Conservation (phyloP, 2,113 vertebrate genomes). For the Acrocephalus arundinaceus region DNA sequence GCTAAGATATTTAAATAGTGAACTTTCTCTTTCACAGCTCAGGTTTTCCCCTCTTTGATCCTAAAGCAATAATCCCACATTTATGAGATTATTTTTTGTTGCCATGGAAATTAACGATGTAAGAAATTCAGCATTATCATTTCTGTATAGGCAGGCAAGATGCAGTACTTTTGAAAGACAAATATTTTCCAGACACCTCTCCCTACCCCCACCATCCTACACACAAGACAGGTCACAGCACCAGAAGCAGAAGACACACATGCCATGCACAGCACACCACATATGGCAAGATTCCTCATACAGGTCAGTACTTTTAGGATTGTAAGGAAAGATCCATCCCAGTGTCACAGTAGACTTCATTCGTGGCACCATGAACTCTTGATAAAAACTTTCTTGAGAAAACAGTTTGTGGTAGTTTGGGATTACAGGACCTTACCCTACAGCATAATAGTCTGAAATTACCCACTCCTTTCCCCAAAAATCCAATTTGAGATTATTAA, state of each 20-base stretch:
- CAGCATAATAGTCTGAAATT: neutral
- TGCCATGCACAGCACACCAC: rapidly evolving
- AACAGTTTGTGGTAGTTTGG: neutral
- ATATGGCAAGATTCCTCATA: neutral
- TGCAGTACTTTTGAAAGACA: neutral
- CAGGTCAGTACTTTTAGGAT: neutral
- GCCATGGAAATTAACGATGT: slow-evolving; percentile 37
- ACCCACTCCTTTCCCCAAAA: neutral
- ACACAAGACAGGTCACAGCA: neutral
- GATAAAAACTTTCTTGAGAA: neutral
- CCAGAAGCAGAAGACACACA: neutral
- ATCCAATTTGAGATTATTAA: neutral
- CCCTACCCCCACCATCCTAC: neutral
- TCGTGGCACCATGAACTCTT: neutral
- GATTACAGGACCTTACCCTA: neutral
- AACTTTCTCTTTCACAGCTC: neutral
- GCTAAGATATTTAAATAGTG: neutral
- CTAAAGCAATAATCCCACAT: slow-evolving; percentile 41
- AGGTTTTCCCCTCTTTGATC: slow-evolving; percentile 28
- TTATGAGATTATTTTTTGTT: slow-evolving; percentile 51
- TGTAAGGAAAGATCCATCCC: neutral
- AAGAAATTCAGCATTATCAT: slow-evolving; percentile 12
- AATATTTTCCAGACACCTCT: neutral
- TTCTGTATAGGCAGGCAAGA: neutral
- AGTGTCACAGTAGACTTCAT: neutral